phyloP scores from a whole-genome alignment of 2,888 invertebrate genomes.

The Oasisia sp. region DNA sequence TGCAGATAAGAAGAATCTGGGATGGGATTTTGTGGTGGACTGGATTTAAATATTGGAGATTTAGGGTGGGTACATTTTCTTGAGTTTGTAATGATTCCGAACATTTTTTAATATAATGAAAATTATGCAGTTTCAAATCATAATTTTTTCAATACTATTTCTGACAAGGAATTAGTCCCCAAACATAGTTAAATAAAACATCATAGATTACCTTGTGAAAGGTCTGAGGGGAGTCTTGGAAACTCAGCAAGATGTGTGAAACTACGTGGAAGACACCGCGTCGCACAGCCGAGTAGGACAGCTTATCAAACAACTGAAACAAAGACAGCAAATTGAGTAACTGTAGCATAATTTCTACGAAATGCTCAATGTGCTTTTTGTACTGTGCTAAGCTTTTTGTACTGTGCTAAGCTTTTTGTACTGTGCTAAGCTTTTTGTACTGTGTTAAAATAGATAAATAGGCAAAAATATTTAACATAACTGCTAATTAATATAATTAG shows the following conservation, averaged over 20 bases:
- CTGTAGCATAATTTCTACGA: not conserved
- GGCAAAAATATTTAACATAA: not conserved
- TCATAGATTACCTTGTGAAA: conserved; percentile 61
- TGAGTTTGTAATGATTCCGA: too few relatives aligned
- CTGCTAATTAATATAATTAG: not conserved
- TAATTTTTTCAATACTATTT: too few relatives aligned
- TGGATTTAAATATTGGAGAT: not conserved
- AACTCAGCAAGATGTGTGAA: conserved; percentile 60
- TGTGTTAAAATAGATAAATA: too few relatives aligned
- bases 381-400: too few relatives aligned
- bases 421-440: not conserved
- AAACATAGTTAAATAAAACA: not conserved
- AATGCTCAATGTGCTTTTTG: not conserved
- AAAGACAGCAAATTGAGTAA: conserved; percentile 17
- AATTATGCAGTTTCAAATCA: too few relatives aligned
- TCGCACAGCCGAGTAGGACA: conserved; percentile 48
- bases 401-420: too few relatives aligned
- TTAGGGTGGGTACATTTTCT: too few relatives aligned
- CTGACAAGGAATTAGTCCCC: not conserved
- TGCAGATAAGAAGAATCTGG: not conserved
- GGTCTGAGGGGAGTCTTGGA: conserved; percentile 63
- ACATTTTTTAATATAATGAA: too few relatives aligned
- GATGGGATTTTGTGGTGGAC: conserved; percentile 14
- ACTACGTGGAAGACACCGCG: conserved; percentile 56
- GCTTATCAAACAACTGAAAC: conserved; percentile 53